A percentile compares a stretch with the other conserved stretches of the same genome.
Conservation (phyloP, 2,797 vertebrate genomes). For the Phataginus tricuspis region DNA sequence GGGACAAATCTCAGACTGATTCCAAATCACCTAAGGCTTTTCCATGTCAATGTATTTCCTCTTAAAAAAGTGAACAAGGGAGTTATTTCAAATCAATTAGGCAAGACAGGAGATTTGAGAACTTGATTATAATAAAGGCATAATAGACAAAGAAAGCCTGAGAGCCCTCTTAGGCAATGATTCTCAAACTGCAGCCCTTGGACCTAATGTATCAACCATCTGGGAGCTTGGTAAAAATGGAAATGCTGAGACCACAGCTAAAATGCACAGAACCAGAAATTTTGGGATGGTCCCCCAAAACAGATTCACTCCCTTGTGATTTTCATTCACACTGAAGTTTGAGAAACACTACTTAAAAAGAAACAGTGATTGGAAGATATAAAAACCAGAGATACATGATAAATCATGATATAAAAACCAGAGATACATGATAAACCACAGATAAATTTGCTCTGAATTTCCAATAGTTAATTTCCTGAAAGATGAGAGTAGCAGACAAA, state of each 20-base stretch:
- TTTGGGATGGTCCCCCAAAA: neutral
- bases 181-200: neutral
- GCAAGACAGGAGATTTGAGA: neutral
- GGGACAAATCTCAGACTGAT: neutral
- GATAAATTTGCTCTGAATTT: constrained; percentile 16
- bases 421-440: neutral
- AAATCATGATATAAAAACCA: neutral
- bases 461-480: constrained; percentile 8
- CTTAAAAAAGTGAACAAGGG: neutral
- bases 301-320: neutral
- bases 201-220: neutral
- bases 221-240: neutral
- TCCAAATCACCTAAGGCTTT: neutral
- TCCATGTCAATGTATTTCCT: neutral
- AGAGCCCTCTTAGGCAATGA: neutral
- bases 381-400: neutral
- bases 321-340: neutral
- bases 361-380: neutral
- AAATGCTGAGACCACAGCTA: neutral
- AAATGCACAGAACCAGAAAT: neutral
- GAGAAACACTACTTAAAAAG: constrained; percentile 2
- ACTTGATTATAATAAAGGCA: neutral
- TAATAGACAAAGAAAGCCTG: neutral
- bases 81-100: neutral
- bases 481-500: neutral